Conservation (phyloP, 1,140 invertebrate genomes). For the Pogonomyrmex californicus region DNA sequence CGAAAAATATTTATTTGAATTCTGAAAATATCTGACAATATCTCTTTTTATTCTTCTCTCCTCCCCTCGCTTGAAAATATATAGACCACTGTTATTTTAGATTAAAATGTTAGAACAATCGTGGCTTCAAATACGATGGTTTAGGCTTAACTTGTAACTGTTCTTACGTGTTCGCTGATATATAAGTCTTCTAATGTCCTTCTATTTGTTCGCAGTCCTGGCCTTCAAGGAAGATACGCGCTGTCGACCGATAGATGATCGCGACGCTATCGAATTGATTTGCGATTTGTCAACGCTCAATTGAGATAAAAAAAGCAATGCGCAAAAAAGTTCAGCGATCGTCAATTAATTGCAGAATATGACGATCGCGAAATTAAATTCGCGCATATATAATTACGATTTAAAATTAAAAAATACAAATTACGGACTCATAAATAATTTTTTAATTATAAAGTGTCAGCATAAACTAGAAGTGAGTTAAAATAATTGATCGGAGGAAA, state of each 20-base stretch:
- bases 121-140: neutral
- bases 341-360: neutral
- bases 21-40: neutral
- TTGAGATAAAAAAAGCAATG: neutral
- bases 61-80: neutral
- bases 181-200: neutral
- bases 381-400: neutral
- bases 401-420: neutral
- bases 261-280: constrained; percentile 6
- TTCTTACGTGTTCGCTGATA: constrained; percentile 3
- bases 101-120: neutral
- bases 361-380: neutral
- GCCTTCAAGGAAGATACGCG: constrained; percentile 6
- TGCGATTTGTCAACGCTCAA: neutral
- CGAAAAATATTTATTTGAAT: neutral
- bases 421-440: neutral
- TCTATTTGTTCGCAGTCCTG: constrained; percentile 14
- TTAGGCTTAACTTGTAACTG: neutral
- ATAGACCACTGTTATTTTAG: neutral
- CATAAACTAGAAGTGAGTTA: neutral
- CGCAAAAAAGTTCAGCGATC: neutral
- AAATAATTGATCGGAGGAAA: constrained; percentile 15
- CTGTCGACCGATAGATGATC: neutral
- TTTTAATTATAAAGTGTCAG: neutral
- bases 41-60: neutral